Base-by-base conservation (phyloP, 2,888 invertebrate species). In the Erebia palarica region DNA sequence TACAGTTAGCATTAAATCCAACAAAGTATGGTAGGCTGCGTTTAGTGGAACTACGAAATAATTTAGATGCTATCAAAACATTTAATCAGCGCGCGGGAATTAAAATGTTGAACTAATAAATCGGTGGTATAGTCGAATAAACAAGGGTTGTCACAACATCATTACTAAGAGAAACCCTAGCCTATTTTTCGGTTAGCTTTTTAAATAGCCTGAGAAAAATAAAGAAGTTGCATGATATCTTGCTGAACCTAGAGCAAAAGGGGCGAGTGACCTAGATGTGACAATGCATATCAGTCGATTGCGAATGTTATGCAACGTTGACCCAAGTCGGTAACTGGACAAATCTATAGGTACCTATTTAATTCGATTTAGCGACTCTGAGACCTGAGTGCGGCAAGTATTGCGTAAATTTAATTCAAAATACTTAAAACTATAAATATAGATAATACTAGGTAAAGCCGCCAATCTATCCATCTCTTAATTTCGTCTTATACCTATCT, bases 31-130 rank as follows among this genome's bases (percentile, higher is more conserved):
- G 18, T 58, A 51, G 21, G 5, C 9, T 36, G 36, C 36, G 67
- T 59, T 49, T 49, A 63, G 18, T 68, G 27, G 51, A 58, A 61
- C 55, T 21, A 44, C 0, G 13, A 51, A 57, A 51, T 69, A 65
- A 57, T 57, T 69, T 65, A 70, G 66, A 13, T 57, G 27, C 14
- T 51, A 68, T 71, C 69, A 71, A 68, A 71, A 68, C 68, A 68
- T 65, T 44, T 55, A 69, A 55, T n/a, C 27, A 65, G 44, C n/a
- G 59, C 18, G 58, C 47, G 21, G 57, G 11, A 60, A 70, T 70
- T 66, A 63, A 71, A 66, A 69, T 69, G 63, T 66, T 68, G 61
- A 51, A 68, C 44, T 57, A 61, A 68, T 65, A 63, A 65, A 71
- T 70, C 16, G 65, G 21, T 55, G 18, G 14, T 51, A 14, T 16